Percentiles rank a stretch among this genome's conserved stretches.
Evolutionary conservation across 2,113 vertebrate genomes (phyloP).

Genomic region (Seriola quinqueradiata): DNA sequence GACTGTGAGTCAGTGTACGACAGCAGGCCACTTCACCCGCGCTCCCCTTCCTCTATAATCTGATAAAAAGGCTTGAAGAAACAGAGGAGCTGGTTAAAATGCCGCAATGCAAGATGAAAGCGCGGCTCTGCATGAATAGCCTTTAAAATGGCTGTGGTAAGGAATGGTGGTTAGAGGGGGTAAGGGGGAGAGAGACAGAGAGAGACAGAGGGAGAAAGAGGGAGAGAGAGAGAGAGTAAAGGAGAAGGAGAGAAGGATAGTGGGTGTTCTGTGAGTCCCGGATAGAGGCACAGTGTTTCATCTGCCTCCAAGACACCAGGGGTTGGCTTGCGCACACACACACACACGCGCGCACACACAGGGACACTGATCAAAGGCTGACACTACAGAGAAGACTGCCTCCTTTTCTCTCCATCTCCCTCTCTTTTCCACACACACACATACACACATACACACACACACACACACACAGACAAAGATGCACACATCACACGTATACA

Average conservation of each 20-base stretch:
- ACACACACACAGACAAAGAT: constrained; percentile 2
- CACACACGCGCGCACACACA: constrained; percentile 23
- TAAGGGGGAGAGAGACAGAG: background rate
- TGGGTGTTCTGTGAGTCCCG: constrained; percentile 80
- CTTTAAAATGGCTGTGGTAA: constrained; percentile 72
- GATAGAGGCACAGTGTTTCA: constrained; percentile 80
- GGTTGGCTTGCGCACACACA: constrained; percentile 46
- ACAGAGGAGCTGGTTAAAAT: constrained; percentile 61
- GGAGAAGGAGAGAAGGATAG: constrained; percentile 63
- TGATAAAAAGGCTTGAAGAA: constrained; percentile 60
- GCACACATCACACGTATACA: constrained; percentile 3
- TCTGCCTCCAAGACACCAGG: constrained; percentile 80
- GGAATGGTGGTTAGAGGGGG: constrained; percentile 37
- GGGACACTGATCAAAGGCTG: constrained; percentile 75
- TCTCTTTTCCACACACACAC: constrained; percentile 38
- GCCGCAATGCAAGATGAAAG: constrained; percentile 67
- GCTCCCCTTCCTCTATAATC: constrained; percentile 36
- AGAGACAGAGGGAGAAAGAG: background rate
- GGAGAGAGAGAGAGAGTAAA: constrained; percentile 26
- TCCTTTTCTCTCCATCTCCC: constrained; percentile 52
- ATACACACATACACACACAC: constrained; percentile 25
- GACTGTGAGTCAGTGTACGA: constrained; percentile 41
- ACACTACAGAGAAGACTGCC: constrained; percentile 73
- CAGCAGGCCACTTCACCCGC: constrained; percentile 58
- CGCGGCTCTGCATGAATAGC: constrained; percentile 58